These are phyloP conservation scores for Lasioglossum zephyrum DNA, from an alignment of 2,888 invertebrate genomes.

Conservation along the genomic window DNA sequence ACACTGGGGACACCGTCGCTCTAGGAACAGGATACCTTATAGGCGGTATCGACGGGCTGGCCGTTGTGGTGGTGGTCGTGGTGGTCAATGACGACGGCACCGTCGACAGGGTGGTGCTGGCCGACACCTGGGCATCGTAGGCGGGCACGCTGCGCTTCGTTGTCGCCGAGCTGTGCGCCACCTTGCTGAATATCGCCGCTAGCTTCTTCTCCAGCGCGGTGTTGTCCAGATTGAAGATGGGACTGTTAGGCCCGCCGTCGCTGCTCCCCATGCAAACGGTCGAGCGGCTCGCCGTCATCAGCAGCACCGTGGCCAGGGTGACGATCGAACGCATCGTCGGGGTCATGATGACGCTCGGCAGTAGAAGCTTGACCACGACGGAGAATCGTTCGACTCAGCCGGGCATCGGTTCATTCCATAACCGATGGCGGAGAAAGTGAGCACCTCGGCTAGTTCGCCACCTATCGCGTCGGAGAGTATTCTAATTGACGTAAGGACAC, in stretches of 20 bases:
- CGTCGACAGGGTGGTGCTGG: conserved; percentile 87
- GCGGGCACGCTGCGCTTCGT: conserved; percentile 89
- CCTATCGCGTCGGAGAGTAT: conserved; percentile 15
- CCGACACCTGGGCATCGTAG: conserved; percentile 85
- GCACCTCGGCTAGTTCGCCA: conserved; percentile 6
- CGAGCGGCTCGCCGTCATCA: conserved; percentile 32
- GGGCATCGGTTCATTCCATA: conserved; percentile 72
- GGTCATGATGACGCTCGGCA: conserved; percentile 64
- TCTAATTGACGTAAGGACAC: conserved; percentile 62
- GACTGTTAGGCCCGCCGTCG: conserved; percentile 80
- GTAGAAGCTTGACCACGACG: conserved; percentile 35
- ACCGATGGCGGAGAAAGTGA: conserved; percentile 43
- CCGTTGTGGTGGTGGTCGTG: conserved; percentile 86
- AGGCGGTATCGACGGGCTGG: conserved; percentile 72
- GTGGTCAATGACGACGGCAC: conserved; percentile 88
- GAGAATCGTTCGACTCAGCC: conserved; percentile 43
- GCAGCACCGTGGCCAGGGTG: conserved; percentile 43
- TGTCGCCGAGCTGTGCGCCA: conserved; percentile 88
- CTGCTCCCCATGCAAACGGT: conserved; percentile 56
- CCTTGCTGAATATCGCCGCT: conserved; percentile 89
- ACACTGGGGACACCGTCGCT: conserved; percentile 78
- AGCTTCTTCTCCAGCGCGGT: conserved; percentile 88
- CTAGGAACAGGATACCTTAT: conserved; percentile 73
- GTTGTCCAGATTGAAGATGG: conserved; percentile 85
- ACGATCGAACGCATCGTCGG: conserved; percentile 56